These are phyloP conservation scores for Berghia stephanieae DNA, from an alignment of 1,140 invertebrate genomes.

Conservation along the genomic window DNA sequence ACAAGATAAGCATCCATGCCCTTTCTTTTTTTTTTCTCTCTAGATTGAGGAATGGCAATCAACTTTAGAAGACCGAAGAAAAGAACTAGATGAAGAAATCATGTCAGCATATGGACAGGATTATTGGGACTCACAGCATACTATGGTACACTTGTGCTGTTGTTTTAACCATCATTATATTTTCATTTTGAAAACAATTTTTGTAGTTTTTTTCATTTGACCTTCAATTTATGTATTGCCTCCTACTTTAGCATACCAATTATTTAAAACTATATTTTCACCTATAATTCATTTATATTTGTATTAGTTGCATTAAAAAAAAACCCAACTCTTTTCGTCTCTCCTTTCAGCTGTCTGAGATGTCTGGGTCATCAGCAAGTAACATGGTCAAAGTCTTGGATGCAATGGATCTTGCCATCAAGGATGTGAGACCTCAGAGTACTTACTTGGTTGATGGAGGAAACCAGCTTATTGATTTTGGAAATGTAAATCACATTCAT, in stretches of 20 bases:
- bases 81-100: conserved; percentile 37
- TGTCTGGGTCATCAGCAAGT: conserved; percentile 29
- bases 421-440: conserved; percentile 32
- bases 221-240: neutral
- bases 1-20: neutral
- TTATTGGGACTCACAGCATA: conserved; percentile 43
- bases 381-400: conserved; percentile 47
- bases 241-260: neutral
- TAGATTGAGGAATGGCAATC: conserved; percentile 37
- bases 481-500: conserved; percentile 43
- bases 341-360: conserved; percentile 18
- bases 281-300: neutral
- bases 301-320: neutral
- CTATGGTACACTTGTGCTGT: too few species aligned
- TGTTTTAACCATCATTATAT: too few species aligned
- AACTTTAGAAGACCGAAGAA: conserved; percentile 39
- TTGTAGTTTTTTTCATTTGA: neutral
- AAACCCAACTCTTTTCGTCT: neutral
- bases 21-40: conserved; percentile 12
- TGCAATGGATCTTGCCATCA: conserved; percentile 46
- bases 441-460: conserved; percentile 52
- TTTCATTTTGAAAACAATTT: too few species aligned
- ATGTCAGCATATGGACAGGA: conserved; percentile 44
- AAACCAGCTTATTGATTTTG: conserved; percentile 42
- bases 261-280: neutral